Percentiles rank a stretch among this genome's conserved stretches.
Conservation (phyloP, 2,113 vertebrate species). For the Pedionomus torquatus region DNA sequence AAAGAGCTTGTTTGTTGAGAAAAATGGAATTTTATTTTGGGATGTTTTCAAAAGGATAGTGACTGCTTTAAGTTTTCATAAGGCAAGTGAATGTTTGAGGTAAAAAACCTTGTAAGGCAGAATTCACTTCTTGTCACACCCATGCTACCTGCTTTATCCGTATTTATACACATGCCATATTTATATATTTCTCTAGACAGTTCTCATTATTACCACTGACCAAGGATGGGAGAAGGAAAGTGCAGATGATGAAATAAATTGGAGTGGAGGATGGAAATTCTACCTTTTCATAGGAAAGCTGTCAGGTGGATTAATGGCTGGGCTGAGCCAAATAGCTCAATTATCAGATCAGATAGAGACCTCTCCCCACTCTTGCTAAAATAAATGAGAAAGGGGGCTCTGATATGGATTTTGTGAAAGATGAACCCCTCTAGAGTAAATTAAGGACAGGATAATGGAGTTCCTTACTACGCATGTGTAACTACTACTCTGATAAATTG, state of each 20-base stretch:
- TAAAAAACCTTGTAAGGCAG: neutral
- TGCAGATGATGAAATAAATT: slow-evolving; percentile 49
- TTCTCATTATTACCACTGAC: neutral
- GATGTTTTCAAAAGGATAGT: neutral
- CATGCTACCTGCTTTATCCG: neutral
- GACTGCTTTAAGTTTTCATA: neutral
- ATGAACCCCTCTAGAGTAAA: slow-evolving; percentile 35
- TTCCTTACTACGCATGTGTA: slow-evolving; percentile 27
- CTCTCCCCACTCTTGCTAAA: slow-evolving; percentile 24
- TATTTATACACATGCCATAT: neutral
- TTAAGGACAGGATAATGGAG: slow-evolving; percentile 45
- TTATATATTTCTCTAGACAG: slow-evolving; percentile 19
- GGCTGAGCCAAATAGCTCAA: slow-evolving; percentile 27
- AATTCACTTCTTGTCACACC: neutral
- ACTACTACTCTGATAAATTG: neutral
- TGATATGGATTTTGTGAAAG: slow-evolving; percentile 51
- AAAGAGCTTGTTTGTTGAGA: neutral
- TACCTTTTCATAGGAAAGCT: slow-evolving; percentile 59
- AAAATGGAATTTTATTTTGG: neutral
- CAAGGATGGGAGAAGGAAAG: neutral
- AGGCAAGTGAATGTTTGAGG: neutral
- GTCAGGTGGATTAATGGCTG: slow-evolving; percentile 52
- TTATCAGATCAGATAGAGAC: slow-evolving; percentile 45
- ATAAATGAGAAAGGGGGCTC: slow-evolving; percentile 42
- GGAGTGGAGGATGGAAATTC: slow-evolving; percentile 20